Evolutionary conservation across 1,140 invertebrate genomes (phyloP).

Genomic region (Papilio glaucus): DNA sequence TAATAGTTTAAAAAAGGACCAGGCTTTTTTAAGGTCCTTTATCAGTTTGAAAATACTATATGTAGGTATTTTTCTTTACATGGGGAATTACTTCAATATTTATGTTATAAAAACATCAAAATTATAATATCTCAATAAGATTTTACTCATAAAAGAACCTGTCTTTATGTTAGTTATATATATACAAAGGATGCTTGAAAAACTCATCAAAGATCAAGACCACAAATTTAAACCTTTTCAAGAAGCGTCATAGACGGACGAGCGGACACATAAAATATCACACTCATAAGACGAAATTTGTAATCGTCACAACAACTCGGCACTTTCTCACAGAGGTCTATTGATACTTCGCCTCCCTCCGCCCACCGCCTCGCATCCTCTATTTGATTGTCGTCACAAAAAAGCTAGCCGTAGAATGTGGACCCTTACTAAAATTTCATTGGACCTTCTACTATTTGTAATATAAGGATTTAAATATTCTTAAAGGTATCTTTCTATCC

Average conservation of each 20-base stretch:
- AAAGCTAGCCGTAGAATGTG: constrained; percentile 33
- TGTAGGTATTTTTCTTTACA: too few species aligned
- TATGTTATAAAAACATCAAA: too few species aligned
- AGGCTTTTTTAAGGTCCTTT: too few species aligned
- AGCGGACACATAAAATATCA: constrained; percentile 38
- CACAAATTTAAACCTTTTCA: constrained; percentile 29
- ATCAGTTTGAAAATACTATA: too few species aligned
- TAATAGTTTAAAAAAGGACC: too few species aligned
- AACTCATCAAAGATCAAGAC: constrained; percentile 7
- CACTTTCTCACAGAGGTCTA: constrained; percentile 42
- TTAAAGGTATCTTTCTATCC: background rate
- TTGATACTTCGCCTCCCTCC: constrained; percentile 31
- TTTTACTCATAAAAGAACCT: background rate
- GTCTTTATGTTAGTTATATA: background rate
- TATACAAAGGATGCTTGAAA: background rate
- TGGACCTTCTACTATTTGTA: constrained; percentile 11
- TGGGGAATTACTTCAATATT: too few species aligned
- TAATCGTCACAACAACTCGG: constrained; percentile 42
- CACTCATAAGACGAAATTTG: constrained; percentile 35
- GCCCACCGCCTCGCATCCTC: constrained; percentile 37
- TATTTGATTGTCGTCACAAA: constrained; percentile 42
- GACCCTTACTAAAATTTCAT: constrained; percentile 22
- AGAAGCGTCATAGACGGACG: constrained; percentile 21
- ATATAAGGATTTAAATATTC: constrained; percentile 13
- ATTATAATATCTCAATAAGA: too few species aligned